Evolutionary conservation across 2,113 vertebrate genomes (phyloP).

Genomic region (Nycticebus coucang): DNA sequence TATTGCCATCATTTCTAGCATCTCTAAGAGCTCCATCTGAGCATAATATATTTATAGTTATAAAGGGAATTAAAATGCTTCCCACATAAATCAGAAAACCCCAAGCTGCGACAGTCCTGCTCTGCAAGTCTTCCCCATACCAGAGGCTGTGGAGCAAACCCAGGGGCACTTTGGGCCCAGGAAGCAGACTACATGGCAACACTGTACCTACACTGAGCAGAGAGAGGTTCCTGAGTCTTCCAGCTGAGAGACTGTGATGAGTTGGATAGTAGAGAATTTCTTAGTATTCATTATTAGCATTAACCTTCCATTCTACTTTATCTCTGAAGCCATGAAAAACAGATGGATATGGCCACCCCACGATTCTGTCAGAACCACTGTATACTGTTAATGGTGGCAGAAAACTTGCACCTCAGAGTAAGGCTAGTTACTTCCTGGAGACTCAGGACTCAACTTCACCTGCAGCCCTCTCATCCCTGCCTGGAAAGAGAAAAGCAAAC

Average conservation of each 20-base stretch:
- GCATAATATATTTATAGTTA: neutral
- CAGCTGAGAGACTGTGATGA: neutral
- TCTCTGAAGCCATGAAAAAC: neutral
- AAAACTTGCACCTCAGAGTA: slow-evolving; percentile 36
- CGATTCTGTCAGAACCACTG: slow-evolving; percentile 6
- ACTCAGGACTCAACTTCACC: neutral
- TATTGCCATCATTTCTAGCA: neutral
- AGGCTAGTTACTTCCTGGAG: neutral
- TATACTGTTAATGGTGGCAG: rapidly evolving
- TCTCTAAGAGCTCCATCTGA: neutral
- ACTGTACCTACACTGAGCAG: neutral
- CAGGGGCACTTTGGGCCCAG: slow-evolving; percentile 26
- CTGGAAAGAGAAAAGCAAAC: neutral
- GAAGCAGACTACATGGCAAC: neutral
- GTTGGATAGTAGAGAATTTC: neutral
- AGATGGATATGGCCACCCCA: neutral
- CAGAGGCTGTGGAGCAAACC: too few species aligned
- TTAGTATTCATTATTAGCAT: neutral
- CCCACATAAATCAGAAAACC: neutral
- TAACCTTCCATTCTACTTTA: neutral
- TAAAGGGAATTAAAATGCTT: neutral
- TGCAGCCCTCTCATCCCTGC: neutral
- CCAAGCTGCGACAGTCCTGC: neutral
- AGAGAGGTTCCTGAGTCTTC: neutral
- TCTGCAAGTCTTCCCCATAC: neutral